Conservation (phyloP, 2,797 vertebrate genomes). For the Rhinophrynus dorsalis region DNA sequence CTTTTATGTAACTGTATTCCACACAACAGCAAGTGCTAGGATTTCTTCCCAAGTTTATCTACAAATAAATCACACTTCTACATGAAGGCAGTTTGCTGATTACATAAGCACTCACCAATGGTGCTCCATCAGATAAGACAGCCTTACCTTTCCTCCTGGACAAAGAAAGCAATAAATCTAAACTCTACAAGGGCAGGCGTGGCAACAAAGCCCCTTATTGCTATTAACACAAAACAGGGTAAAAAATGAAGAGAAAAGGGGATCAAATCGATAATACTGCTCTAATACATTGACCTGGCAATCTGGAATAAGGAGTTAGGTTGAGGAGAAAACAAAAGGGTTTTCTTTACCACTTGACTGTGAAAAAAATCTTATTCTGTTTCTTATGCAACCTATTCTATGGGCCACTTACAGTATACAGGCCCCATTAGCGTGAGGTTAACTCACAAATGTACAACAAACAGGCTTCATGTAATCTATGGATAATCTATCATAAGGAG, state of each 20-base stretch:
- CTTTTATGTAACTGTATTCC: too few relatives aligned
- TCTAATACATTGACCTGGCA: background rate
- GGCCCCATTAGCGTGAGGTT: too few relatives aligned
- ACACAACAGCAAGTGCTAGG: background rate
- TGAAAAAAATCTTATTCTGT: too few relatives aligned
- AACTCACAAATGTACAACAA: too few relatives aligned
- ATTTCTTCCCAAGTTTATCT: constrained; percentile 69
- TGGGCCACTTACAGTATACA: too few relatives aligned
- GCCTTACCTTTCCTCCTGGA: constrained; percentile 67
- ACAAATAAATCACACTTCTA: constrained; percentile 73
- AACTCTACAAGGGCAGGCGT: constrained; percentile 67
- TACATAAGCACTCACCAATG: constrained; percentile 71
- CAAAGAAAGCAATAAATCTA: constrained; percentile 78
- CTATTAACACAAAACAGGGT: constrained; percentile 64
- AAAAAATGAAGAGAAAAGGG: background rate
- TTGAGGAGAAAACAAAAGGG: too few relatives aligned
- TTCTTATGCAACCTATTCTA: too few relatives aligned
- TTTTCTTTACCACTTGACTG: too few relatives aligned
- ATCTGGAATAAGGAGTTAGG: too few relatives aligned
- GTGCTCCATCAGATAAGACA: constrained; percentile 72
- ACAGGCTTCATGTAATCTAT: too few relatives aligned
- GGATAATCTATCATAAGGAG: too few relatives aligned
- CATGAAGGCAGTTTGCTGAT: constrained; percentile 71
- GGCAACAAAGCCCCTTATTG: constrained; percentile 67
- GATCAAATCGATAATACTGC: too few relatives aligned